A percentile compares a stretch with the other conserved stretches of the same genome.
Conservation (phyloP, 2,888 invertebrate species). For the Phyto melanocephala region DNA sequence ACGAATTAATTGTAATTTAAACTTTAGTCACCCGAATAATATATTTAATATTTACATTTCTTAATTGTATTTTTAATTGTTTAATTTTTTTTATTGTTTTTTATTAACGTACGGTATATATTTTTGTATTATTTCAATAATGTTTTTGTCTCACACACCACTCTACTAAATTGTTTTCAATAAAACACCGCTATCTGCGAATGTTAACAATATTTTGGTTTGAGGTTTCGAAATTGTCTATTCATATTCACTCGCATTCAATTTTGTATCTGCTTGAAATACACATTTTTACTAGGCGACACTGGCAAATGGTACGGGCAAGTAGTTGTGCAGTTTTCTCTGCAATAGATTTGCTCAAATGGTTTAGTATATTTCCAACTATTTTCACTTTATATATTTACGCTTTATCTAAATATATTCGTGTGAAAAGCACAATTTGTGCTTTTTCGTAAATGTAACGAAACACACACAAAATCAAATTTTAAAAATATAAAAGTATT, state of each 20-base stretch:
- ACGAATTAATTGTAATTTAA: no score
- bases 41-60: not conserved
- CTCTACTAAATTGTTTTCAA: not conserved
- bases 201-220: conserved; percentile 60
- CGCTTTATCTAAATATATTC: not conserved
- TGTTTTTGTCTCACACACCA: conserved; percentile 20
- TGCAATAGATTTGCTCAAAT: conserved; percentile 15
- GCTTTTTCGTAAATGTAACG: conserved; percentile 48
- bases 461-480: not conserved
- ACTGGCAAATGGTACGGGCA: not conserved
- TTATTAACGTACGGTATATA: not conserved
- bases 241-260: conserved; percentile 21
- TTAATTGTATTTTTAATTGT: not conserved
- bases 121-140: conserved; percentile 3
- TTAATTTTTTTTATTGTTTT: not conserved
- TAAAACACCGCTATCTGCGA: conserved; percentile 38
- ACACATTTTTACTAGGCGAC: not conserved
- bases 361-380: not conserved
- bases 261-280: conserved; percentile 7
- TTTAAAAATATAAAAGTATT: conserved; percentile 12
- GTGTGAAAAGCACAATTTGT: conserved; percentile 35
- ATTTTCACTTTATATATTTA: not conserved
- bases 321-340: not conserved
- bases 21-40: no score
- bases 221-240: conserved; percentile 54